Base-by-base conservation (phyloP, 2,113 vertebrate species). In the Caretta caretta region DNA sequence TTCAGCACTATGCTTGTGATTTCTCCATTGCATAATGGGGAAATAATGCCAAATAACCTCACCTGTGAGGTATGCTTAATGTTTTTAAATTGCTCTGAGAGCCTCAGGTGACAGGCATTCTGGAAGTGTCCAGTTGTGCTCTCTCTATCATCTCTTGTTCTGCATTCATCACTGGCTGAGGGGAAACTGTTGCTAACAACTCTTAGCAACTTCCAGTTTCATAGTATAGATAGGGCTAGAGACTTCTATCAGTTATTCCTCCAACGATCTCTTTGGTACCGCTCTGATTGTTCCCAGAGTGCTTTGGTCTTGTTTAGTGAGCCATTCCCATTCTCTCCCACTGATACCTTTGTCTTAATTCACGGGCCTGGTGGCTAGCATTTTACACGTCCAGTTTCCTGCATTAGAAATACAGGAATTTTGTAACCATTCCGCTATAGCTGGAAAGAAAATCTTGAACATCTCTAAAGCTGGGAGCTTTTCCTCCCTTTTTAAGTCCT, bases 331-430 rank as follows among this genome's bases (percentile, higher is more conserved):
- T 53, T 11, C 16, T 1, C 5, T 2, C 0, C 10, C 27, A 80
- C 46, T 6, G 12, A 49, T 46, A 88, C 12, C 48, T 51, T 38
- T 48, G 20, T 24, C 22, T 56, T 50, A 35, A 5, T 65, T 82
- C 17, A 2, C 46, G 13, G 29, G 17, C 3, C 0, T 86, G 0
- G 0, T 20, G 35, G n/a, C 53, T 89, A 38, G 14, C 35, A 3
- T 65, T 14, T 69, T 50, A 20, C 42, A 4, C 53, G 80, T 91
- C 56, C 82, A 1, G 27, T 93, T 92, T 24, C 75, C 24, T 19
- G 35, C 49, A 22, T 65, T 54, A 56, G 59, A 56, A 87, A 72
- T 49, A 6, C 56, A 29, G 79, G 90, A 62, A 38, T 10, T n/a
- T 80, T 94, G 83, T 54, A 53, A 83, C n/a, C 62, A 20, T 20